A percentile compares a stretch with the other conserved stretches of the same genome.
phyloP scores from a whole-genome alignment of 1,140 invertebrate species.

The Drosophila cardini region DNA sequence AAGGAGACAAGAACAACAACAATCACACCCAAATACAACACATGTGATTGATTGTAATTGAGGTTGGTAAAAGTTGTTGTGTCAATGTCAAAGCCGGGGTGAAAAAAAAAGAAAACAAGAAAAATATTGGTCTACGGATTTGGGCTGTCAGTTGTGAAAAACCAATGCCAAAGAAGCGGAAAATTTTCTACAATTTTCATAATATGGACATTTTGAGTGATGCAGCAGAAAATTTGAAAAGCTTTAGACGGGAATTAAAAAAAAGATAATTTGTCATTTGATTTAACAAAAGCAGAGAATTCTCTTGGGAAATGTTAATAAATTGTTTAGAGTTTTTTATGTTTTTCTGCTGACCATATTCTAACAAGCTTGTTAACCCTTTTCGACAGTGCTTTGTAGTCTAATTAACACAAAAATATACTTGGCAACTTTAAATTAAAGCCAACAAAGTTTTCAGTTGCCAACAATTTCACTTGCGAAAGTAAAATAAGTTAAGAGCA shows the following conservation, averaged over 20 bases:
- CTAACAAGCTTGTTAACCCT: conserved; percentile 21
- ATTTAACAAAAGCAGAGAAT: background rate
- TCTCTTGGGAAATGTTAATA: conserved; percentile 9
- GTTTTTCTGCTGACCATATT: background rate
- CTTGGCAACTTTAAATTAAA: conserved; percentile 22
- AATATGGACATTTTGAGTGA: conserved; percentile 28
- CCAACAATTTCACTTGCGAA: conserved; percentile 74
- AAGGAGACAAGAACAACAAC: conserved; percentile 19
- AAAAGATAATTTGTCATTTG: conserved; percentile 35
- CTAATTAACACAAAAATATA: conserved; percentile 71
- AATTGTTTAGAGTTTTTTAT: conserved; percentile 9
- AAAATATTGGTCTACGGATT: conserved; percentile 40
- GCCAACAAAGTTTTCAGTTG: conserved; percentile 37
- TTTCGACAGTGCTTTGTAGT: conserved; percentile 40
- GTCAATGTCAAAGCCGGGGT: conserved; percentile 72
- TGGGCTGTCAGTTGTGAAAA: conserved; percentile 34
- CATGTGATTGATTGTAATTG: conserved; percentile 81
- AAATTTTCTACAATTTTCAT: conserved; percentile 44
- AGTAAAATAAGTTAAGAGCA: conserved; percentile 40
- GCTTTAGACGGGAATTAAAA: background rate
- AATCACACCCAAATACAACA: conserved; percentile 51
- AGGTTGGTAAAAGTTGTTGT: conserved; percentile 75
- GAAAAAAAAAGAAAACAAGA: conserved; percentile 19
- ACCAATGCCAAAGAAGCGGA: conserved; percentile 37
- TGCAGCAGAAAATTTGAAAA: conserved; percentile 34